A percentile compares a stretch with the other conserved stretches of the same genome.
These are phyloP conservation scores for Siderastrea radians DNA, from an alignment of 92 coral and sea anemone species.

Conservation along the genomic window DNA sequence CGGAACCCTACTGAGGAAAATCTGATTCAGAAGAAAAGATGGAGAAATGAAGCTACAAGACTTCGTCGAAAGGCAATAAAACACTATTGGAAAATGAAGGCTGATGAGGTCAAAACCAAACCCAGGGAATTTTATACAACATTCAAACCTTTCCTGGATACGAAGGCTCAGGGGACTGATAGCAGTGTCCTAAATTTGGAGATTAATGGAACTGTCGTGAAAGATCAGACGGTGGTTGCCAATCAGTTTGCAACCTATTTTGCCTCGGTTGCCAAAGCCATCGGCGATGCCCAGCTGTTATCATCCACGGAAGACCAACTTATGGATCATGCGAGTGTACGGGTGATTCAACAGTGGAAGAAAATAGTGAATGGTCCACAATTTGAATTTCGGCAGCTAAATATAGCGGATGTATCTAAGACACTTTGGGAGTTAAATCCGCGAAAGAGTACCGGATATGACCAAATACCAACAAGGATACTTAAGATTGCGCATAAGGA, in stretches of 20 bases:
- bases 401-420: not conserved
- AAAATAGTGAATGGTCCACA: not conserved
- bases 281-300: not conserved
- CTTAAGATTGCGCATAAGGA: not conserved
- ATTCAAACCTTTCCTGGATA: not conserved
- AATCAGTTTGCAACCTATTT: not conserved
- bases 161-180: not conserved
- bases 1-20: no score
- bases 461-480: not conserved
- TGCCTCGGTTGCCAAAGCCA: constrained; percentile 18
- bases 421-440: not conserved
- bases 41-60: constrained; percentile 29
- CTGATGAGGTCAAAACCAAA: constrained; percentile 16
- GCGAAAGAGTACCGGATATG: constrained; percentile 19
- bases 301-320: not conserved
- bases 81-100: constrained; percentile 20
- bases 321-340: not conserved
- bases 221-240: constrained; percentile 19
- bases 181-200: not conserved
- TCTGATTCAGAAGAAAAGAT: no score
- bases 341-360: not conserved
- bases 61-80: constrained; percentile 24
- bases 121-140: constrained; percentile 35
- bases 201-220: constrained; percentile 15
- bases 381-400: not conserved